Evolutionary conservation across 2,797 vertebrate genomes (phyloP), one percentile per base, ranked within the genome.

Genomic region (Thalassophryne amazonica): DNA sequence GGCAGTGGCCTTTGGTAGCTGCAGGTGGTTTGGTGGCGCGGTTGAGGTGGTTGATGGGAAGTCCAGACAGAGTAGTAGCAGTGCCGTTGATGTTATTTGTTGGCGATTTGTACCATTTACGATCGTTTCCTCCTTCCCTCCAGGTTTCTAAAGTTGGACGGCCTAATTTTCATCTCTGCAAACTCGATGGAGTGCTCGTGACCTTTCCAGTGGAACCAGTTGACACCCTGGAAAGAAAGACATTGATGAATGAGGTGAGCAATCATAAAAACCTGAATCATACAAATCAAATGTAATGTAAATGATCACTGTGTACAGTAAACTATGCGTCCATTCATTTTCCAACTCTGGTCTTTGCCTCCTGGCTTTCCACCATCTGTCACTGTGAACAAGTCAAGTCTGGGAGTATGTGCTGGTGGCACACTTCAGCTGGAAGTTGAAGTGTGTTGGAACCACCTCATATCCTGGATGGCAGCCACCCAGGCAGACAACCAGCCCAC

Each of bases 171-270:
- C 96, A 98, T 98, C 84, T 98, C 96, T 0, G 95, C 96, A 23
- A 95, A 97, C 81, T 95, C 90, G 14, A 98, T 93, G 7, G 96
- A 98, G 38, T 98, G 90, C 65, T 98, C 94, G 0, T 98, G 96
- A 48, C 96, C 96, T 75, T 98, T 98, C 96, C 96, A 98, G 73
- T 98, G 96, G 91, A 96, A 98, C 96, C 96, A 98, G 88, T 98
- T 98, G 14, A 98, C 88, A 0, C 96, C 96, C 96, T 98, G 67
- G 1, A 46, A 38, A 25, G 2, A 7, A 15, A 1, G 16, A 36
- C 6, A 43, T 1, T 15, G 20, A 49, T 3, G 47, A 15, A 19
- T 8, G 0, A 13, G 25, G 14, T 28, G 4, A 17, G 10, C 19
- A 3, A 19, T n/a, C n/a, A n/a, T n/a, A n/a, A n/a, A n/a, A n/a